A percentile compares a stretch with the other conserved stretches of the same genome.
Evolutionary conservation across 2,888 invertebrate genomes (phyloP).

Genomic region (Augiades crinisus): DNA sequence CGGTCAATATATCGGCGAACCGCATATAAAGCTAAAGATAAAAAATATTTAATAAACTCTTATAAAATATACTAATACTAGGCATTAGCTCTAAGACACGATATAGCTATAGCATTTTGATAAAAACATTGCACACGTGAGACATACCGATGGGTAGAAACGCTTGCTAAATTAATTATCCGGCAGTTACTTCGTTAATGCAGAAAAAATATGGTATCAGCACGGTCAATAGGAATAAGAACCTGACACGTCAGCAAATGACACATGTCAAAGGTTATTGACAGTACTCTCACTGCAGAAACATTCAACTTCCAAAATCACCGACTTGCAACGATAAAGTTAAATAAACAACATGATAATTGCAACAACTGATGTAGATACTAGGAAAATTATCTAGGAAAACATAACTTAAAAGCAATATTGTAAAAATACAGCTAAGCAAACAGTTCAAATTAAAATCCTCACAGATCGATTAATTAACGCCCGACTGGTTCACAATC

Average conservation of each 20-base stretch:
- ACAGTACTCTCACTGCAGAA: slow-evolving; percentile 55
- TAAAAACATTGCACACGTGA: background rate
- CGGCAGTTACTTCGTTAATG: slow-evolving; percentile 7
- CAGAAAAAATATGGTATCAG: slow-evolving; percentile 26
- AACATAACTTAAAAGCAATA: background rate
- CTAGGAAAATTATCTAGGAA: background rate
- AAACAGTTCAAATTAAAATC: background rate
- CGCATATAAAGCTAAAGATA: too few species aligned
- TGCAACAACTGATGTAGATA: background rate
- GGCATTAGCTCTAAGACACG: background rate
- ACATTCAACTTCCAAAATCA: slow-evolving; percentile 1
- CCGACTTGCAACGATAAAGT: background rate
- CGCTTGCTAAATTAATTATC: slow-evolving; percentile 8
- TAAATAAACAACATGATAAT: background rate
- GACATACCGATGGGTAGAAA: slow-evolving; percentile 3
- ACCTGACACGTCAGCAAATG: slow-evolving; percentile 79
- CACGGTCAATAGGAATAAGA: slow-evolving; percentile 31
- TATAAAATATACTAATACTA: too few species aligned
- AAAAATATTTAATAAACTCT: too few species aligned
- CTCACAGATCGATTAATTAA: background rate
- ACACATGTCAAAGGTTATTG: slow-evolving; percentile 82
- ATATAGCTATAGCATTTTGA: background rate
- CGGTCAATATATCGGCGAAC: too few species aligned
- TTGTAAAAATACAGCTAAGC: background rate
- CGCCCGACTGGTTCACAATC: background rate